These are phyloP conservation scores for Trachelus stipa DNA, from an alignment of 2,888 invertebrate genomes.

Conservation along the genomic window DNA sequence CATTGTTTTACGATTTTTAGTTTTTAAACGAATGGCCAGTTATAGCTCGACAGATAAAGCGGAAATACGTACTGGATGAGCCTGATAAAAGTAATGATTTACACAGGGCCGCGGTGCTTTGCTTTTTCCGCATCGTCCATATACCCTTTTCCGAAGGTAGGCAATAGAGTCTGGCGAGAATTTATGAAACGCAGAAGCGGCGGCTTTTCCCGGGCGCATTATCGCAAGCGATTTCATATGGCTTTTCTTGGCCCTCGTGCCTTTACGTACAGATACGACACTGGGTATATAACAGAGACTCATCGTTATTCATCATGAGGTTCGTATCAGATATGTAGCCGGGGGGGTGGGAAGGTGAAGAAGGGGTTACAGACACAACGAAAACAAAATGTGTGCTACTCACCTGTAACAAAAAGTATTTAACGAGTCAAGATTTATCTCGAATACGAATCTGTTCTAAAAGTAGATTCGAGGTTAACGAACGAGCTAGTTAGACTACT, in stretches of 20 bases:
- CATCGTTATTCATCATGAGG: neutral
- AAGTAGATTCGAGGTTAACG: neutral
- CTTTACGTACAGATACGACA: neutral
- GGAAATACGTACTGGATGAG: slow-evolving; percentile 60
- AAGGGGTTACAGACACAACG: neutral
- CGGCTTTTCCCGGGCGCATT: neutral
- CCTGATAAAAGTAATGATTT: slow-evolving; percentile 65
- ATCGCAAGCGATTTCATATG: neutral
- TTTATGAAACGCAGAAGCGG: neutral
- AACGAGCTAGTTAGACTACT: neutral
- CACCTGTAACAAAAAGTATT: neutral
- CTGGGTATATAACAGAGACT: neutral
- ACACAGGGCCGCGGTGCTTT: slow-evolving; percentile 38
- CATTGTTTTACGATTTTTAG: slow-evolving; percentile 50
- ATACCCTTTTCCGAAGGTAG: neutral
- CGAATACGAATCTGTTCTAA: neutral
- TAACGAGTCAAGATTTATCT: neutral
- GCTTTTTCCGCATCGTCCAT: slow-evolving; percentile 17
- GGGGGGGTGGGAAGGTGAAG: too few relatives aligned
- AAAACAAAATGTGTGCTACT: neutral
- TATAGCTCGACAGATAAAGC: slow-evolving; percentile 59
- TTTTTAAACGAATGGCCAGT: slow-evolving; percentile 54
- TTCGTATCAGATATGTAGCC: neutral
- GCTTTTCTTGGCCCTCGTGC: neutral
- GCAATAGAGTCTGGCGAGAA: neutral